Evolutionary conservation across 2,113 vertebrate genomes (phyloP), one percentile per base, ranked within the genome.

Genomic region (Solea solea): DNA sequence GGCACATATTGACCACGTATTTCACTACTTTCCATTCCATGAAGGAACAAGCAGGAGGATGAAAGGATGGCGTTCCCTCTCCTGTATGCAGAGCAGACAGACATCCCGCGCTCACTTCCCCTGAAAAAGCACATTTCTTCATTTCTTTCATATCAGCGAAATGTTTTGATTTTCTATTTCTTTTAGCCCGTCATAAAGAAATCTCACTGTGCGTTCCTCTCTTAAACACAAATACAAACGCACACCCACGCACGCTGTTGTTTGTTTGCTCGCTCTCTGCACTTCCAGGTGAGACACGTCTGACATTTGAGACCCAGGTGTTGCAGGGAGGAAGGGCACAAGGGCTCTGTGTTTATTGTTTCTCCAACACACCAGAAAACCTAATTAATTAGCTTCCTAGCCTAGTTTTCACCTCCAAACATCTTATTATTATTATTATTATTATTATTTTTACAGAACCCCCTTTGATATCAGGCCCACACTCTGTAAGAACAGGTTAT

Each of bases 221-320:
- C 27, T 46, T 27, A 58, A 45, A 52, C 69, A 62, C 61, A 56
- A 62, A 83, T 13, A 64, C 55, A 76, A 52, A 69, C 64, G 42
- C 55, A 72, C 58, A 60, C 72, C 21, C n/a, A 41, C 21, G 13
- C 49, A 59, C 13, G 64, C 64, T 49, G 50, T 9, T 41, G 56
- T 72, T 78, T 80, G 78, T 78, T 88, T 83, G 64, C 63, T 16
- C 21, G 21, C 21, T 81, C 45, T 64, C 39, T 76, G 74, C 66
- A 42, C 46, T 13, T 83, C 71, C 78, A 80, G 80, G 69, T 83
- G 62, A 90, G 79, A 72, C 74, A 75, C 69, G 80, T 70, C 69
- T 66, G 83, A 75, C 40, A 82, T 71, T 76, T 64, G 73, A 85
- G 52, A 78, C 58, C 66, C 89, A 85, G 87, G 84, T 89, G 86